Conservation (phyloP, 1,140 invertebrate genomes). For the Melipona quadrifasciata region DNA sequence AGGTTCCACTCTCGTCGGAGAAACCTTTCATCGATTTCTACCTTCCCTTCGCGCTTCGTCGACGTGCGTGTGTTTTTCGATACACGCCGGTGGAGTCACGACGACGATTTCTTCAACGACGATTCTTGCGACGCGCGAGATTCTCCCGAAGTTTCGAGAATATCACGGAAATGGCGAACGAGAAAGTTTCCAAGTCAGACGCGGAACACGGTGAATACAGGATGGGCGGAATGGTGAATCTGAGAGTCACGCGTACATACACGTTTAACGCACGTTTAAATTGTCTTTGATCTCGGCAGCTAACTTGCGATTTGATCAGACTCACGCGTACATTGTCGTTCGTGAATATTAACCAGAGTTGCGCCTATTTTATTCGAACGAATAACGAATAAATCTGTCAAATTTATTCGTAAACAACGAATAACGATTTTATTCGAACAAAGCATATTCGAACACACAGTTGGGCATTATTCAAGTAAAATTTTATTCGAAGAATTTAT, state of each 20-base stretch:
- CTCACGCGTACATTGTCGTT: background rate
- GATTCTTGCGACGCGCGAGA: background rate
- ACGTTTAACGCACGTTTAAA: background rate
- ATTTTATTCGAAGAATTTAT: too few species aligned
- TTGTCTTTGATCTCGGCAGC: background rate
- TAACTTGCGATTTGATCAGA: background rate
- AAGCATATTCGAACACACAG: too few species aligned
- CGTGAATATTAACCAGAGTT: too few species aligned
- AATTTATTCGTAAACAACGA: too few species aligned
- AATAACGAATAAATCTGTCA: too few species aligned
- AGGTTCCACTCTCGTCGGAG: background rate
- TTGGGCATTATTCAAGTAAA: too few species aligned
- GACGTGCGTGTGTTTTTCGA: background rate
- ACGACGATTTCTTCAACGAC: background rate
- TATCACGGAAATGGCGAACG: background rate
- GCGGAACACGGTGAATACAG: background rate
- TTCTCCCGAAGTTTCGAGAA: background rate
- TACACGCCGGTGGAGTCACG: background rate
- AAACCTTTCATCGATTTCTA: background rate
- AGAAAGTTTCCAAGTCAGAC: background rate
- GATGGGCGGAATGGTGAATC: background rate
- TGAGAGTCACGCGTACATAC: background rate
- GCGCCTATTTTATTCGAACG: too few species aligned
- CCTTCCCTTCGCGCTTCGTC: background rate
- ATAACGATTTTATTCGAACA: too few species aligned